Evolutionary conservation across 1,140 invertebrate species (phyloP), one percentile per base, ranked within the genome.

Genomic region (Ptiloglossa arizonensis): DNA sequence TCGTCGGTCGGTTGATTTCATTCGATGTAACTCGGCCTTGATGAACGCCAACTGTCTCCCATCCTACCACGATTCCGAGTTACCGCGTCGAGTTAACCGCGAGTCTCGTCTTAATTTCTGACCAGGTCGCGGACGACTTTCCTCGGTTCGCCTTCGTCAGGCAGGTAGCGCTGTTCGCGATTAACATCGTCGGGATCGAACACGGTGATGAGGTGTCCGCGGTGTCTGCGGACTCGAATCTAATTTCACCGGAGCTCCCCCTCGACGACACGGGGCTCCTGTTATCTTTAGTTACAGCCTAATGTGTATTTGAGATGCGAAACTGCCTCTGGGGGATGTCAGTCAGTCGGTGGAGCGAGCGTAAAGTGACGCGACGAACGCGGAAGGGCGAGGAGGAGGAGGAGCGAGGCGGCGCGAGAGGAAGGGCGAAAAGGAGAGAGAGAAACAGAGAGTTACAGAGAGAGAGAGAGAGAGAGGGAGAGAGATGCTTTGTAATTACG

Each of bases 401-500:
- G 78, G 73, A 81, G 74, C 71, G 50, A 24, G 84, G 68, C 67
- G 67, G 79, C 62, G 81, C 81, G 86, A 78, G 81, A 76, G 79
- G 79, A 77, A 83, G n/a, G n/a, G n/a, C n/a, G n/a, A n/a, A n/a
- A n/a, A n/a, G n/a, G n/a, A n/a, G n/a, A n/a, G n/a, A n/a, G n/a
- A n/a, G n/a, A n/a, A n/a, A n/a, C n/a, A n/a, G n/a, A n/a, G n/a
- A n/a, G n/a, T n/a, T n/a, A n/a, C n/a, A n/a, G n/a, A n/a, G n/a
- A n/a, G n/a, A n/a, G n/a, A n/a, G n/a, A n/a, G n/a, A n/a, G n/a
- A n/a, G n/a, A n/a, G n/a, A n/a, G n/a, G n/a, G n/a, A n/a, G n/a
- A n/a, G n/a, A 83, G 87, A 89, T 89, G 89, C 88, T 91, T 91
- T 89, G 91, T 92, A 93, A 93, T 93, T 92, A 93, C 90, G 80